Base-by-base conservation (phyloP, 2,888 invertebrate species). In the Cephus nigrinus region DNA sequence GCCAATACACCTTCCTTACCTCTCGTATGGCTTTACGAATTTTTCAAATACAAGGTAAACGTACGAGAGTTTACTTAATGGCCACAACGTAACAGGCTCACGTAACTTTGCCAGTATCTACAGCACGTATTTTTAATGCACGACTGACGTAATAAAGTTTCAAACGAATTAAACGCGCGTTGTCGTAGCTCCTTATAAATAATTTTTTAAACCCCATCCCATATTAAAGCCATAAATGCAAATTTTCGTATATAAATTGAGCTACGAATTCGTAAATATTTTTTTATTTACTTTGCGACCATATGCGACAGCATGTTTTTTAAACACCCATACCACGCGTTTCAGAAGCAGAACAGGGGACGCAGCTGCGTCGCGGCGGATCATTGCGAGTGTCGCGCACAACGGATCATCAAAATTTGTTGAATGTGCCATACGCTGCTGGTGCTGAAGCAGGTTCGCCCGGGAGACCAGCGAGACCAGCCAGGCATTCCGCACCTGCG, bases 11-110 rank as follows among this genome's bases (percentile, higher is more conserved):
- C 2, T 23, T 15, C 2, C 55, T 68, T 33, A n/a, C 12, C 32
- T 23, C 11, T 76, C 69, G 33, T 30, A 88, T 88, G 87, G 82
- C 86, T 79, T 81, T 89, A 75, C 81, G 85, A 77, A 84, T 88
- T 76, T 84, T 83, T 76, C 83, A 86, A 76, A 86, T 86, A 76
- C 86, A 81, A 88, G 87, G 88, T 89, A 85, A 86, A 80, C 75
- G 79, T 71, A 71, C 35, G 34, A 75, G 55, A 31, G 72, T 15
- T 74, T 75, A 55, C 30, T 72, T 69, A 75, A 55, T 35, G 73
- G 30, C 23, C 71, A 77, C 35, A 23, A 71, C n/a, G 33, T 80
- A 82, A 82, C 74, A 23, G 76, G 78, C 68, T 81, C 82, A 84
- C 82, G 86, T 86, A 83, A 84, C 71, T 35, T 69, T 73, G 34